Evolutionary conservation across 2,888 invertebrate genomes (phyloP).

Genomic region (Caenorhabditis plicata): DNA sequence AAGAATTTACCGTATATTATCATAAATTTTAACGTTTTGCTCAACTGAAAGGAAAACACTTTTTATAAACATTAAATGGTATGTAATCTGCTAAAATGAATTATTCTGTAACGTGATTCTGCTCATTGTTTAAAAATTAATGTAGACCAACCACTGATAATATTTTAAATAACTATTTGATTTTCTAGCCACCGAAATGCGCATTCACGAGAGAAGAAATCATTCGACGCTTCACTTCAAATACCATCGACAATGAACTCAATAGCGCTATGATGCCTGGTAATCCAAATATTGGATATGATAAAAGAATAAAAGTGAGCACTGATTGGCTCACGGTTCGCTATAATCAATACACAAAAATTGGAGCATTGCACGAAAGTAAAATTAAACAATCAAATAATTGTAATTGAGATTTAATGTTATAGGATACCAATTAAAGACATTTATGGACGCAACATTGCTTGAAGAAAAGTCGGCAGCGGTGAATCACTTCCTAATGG

Average conservation of each 20-base stretch:
- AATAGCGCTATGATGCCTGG: conserved; percentile 17
- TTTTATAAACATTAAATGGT: no score
- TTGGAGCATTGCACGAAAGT: conserved; percentile 36
- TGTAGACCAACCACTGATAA: no score
- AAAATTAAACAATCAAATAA: background rate
- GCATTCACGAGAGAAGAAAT: conserved; percentile 48
- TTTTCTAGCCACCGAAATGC: conserved; percentile 50
- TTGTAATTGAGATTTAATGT: background rate
- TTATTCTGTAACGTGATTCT: no score
- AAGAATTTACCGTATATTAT: no score
- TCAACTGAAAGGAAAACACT: no score
- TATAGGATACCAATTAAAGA: conserved; percentile 38
- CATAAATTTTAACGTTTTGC: no score
- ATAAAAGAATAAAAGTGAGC: conserved; percentile 25
- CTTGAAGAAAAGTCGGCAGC: conserved; percentile 9
- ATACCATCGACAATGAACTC: conserved; percentile 13
- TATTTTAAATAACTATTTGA: background rate
- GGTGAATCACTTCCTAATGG: conserved; percentile 33
- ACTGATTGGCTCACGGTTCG: conserved; percentile 46
- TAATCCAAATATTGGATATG: conserved; percentile 30
- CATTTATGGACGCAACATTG: conserved; percentile 24
- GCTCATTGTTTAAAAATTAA: no score
- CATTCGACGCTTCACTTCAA: conserved; percentile 23
- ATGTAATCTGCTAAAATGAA: no score
- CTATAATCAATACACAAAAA: conserved; percentile 40